phyloP scores from a whole-genome alignment of 2,888 invertebrate species.

The Ichneumoninae sp. region DNA sequence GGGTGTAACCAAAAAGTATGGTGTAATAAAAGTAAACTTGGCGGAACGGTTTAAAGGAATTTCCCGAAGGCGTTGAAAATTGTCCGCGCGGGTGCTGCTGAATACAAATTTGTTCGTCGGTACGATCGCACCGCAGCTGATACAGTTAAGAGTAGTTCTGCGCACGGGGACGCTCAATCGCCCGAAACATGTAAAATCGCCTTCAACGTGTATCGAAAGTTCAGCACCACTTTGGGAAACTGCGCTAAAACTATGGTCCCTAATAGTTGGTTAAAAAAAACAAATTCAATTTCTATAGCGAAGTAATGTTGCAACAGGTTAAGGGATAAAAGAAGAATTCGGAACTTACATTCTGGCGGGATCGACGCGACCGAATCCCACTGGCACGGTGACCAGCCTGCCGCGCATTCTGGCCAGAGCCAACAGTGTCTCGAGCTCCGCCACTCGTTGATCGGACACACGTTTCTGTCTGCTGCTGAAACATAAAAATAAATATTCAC shows the following conservation, averaged over 20 bases:
- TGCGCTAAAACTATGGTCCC: not conserved
- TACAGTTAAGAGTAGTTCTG: slow-evolving; percentile 51
- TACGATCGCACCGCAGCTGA: slow-evolving; percentile 42
- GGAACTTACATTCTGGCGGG: slow-evolving; percentile 86
- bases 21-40: not conserved
- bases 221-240: not conserved
- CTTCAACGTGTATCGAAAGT: not conserved
- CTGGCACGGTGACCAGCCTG: slow-evolving; percentile 85
- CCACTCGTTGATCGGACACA: slow-evolving; percentile 87
- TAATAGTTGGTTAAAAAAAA: not conserved
- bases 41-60: slow-evolving; percentile 47
- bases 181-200: slow-evolving; percentile 14
- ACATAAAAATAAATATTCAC: slow-evolving; percentile 45
- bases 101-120: slow-evolving; percentile 74
- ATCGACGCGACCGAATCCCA: slow-evolving; percentile 86
- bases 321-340: slow-evolving; percentile 58
- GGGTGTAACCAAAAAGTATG: not conserved
- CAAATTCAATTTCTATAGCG: not conserved
- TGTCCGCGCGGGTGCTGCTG: slow-evolving; percentile 19
- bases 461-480: slow-evolving; percentile 85
- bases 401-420: slow-evolving; percentile 85
- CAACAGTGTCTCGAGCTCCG: slow-evolving; percentile 86
- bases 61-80: slow-evolving; percentile 32
- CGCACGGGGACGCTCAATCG: slow-evolving; percentile 47
- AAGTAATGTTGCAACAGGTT: not conserved